Base-by-base conservation (phyloP, 2,113 vertebrate species). In the Brachyhypopomus gauderio region DNA sequence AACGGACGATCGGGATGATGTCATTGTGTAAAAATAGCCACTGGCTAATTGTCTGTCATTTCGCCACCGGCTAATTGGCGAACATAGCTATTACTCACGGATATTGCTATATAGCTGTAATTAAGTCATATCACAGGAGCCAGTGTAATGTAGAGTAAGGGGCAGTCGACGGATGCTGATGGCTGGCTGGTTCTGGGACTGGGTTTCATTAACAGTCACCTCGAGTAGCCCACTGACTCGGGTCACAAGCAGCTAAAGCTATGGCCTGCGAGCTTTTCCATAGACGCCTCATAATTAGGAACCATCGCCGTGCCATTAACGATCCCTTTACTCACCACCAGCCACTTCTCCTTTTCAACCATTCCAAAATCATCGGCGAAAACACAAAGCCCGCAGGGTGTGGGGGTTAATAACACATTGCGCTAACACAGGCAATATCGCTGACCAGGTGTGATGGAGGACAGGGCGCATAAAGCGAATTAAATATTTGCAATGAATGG, bases 271-370 rank as follows among this genome's bases (percentile, higher is more conserved):
- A 81, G 56, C 41, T 27, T 64, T 48, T 72, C 38, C 2, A 41
- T 69, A 60, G 72, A 63, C 67, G 66, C 69, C 76, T 77, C 27
- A 36, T 77, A 87, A 85, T 81, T 80, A 82, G 71, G 67, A 55
- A 72, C 55, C 66, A 72, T 60, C n/a, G 25, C 66, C 9, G 36
- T 60, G 74, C 63, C 73, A 76, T 78, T 69, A 77, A 30, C 30
- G 59, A 72, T 67, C 22, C 67, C 45, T 34, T 20, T 55, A 58
- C 58, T 75, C 48, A 34, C 30, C 19, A 22, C 63, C 59, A 52
- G 69, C 36, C 80, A 81, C 67, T 74, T 84, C 58, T 81, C 72
- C 63, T 72, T 70, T 80, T 80, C 82, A 82, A 78, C 84, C 66
- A 55, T 80, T 76, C 80, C 7, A 30, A 66, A 76, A 63, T 60